Evolutionary conservation across 2,888 invertebrate species (phyloP), one percentile per base, ranked within the genome.

Genomic region (Eretmocerus hayati): DNA sequence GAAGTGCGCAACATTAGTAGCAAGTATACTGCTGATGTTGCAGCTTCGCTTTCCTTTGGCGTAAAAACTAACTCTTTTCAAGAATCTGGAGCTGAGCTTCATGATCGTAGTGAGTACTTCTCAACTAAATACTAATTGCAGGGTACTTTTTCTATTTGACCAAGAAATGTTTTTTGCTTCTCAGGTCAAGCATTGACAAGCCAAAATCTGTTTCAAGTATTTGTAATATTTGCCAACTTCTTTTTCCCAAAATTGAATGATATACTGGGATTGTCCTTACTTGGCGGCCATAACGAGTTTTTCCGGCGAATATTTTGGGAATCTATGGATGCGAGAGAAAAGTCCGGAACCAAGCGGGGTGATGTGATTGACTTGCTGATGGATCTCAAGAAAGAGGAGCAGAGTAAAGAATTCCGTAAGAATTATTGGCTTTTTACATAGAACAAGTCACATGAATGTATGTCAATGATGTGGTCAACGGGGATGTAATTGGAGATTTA

Each of bases 321-420:
- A 21, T 72, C 74, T 1, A 68, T 77, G 35, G 54, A 61, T 1
- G 62, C 71, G 16, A 65, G 79, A 2, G 67, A 72, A 40, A 58
- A 64, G 30, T 64, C 67, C 2, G 72, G 73, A 6, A 53, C 61
- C 8, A 67, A 62, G 2, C 63, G 75, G 18, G 66, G 70, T 36
- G 72, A 74, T 32, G 65, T 78, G 0, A 71, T 79, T 21, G 77
- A 78, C 55, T 56, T 75, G 4, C 57, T 79, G 11, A 62, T 78
- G 26, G 66, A 69, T 2, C 50, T 77, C 4, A 73, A 67, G 23
- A 63, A 69, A 2, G 59, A 42, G n/a, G 41, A 60, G 16, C 50
- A 58, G 20, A 48, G 39, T 16, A 19, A 5, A 5, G 4, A 33
- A 21, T 13, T 9, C 19, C 8, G 23, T 42, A 32, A 19, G 11